Base-by-base conservation (phyloP, 2,888 invertebrate genomes). In the Eristalis arbustorum region DNA sequence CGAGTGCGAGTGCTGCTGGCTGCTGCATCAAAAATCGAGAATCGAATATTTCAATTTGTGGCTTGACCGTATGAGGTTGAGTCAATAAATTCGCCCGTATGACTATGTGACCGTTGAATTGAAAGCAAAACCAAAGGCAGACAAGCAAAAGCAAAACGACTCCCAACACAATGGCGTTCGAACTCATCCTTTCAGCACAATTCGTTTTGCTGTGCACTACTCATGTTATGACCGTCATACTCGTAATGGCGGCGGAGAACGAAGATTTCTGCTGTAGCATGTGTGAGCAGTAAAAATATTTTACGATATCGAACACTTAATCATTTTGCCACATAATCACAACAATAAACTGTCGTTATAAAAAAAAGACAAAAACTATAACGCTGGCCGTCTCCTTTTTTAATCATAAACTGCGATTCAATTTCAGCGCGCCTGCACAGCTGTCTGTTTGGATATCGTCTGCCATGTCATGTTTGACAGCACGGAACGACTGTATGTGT, bases 311-410 rank as follows among this genome's bases (percentile, higher is more conserved):
- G 31, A 64, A 37, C 22, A 31, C 37, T 64, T 64, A 64, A 64
- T 64, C 64, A 64, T 64, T 64, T 37, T 49, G 49, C 49, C 49
- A 49, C 49, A 49, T 49, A 49, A 49, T 49, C 49, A 49, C 49
- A 49, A 49, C 49, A 49, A 49, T 49, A 49, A 49, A 49, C 49
- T 49, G 49, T 49, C 6, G n/a, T n/a, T 49, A n/a, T 49, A 49
- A 49, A 18, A 49, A 42, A 49, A 18, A 1, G n/a, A 18, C n/a
- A n/a, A n/a, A 49, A 49, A 49, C 49, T 49, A 18, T 18, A 49
- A 49, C 49, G 18, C 4, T 18, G 49, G 49, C 18, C 49, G 49
- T 49, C 49, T 49, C 49, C 8, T 49, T 49, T 18, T 18, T 49
- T 49, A 49, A 49, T 49, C 49, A 18, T 49, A 49, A 49, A 49